Conservation (phyloP, 2,888 invertebrate genomes). For the Zygothrica quintamaculata region DNA sequence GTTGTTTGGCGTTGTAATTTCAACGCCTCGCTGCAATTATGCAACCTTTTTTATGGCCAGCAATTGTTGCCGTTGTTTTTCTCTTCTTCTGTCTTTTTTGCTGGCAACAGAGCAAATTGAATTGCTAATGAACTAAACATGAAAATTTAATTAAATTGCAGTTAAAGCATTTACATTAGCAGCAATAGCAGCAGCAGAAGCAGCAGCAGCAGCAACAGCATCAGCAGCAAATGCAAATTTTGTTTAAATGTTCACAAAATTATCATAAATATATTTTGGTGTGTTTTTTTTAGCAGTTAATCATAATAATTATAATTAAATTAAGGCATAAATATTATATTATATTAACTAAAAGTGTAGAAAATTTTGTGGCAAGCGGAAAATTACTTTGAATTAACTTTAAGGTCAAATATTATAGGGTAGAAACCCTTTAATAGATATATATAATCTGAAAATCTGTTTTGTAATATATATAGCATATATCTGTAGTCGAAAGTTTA, state of each 20-base stretch:
- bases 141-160: constrained; percentile 68
- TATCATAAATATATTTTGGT: constrained; percentile 26
- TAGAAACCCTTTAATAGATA: too few relatives aligned
- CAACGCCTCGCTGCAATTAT: constrained; percentile 60
- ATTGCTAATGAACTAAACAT: constrained; percentile 73
- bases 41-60: constrained; percentile 58
- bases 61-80: constrained; percentile 29
- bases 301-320: too few relatives aligned
- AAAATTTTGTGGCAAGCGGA: too few relatives aligned
- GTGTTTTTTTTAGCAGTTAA: constrained; percentile 3
- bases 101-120: constrained; percentile 60
- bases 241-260: constrained; percentile 27
- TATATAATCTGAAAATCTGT: too few relatives aligned
- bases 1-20: constrained; percentile 37
- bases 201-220: constrained; percentile 13
- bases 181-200: constrained; percentile 6
- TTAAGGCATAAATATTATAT: too few relatives aligned
- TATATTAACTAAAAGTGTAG: too few relatives aligned
- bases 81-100: constrained; percentile 23
- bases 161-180: constrained; percentile 42
- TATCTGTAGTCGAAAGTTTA: too few relatives aligned
- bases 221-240: constrained; percentile 50
- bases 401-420: too few relatives aligned
- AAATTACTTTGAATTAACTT: too few relatives aligned
- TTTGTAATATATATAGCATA: too few relatives aligned